Evolutionary conservation across 2,888 invertebrate species (phyloP).

Genomic region (Apomyelois bistriatella): DNA sequence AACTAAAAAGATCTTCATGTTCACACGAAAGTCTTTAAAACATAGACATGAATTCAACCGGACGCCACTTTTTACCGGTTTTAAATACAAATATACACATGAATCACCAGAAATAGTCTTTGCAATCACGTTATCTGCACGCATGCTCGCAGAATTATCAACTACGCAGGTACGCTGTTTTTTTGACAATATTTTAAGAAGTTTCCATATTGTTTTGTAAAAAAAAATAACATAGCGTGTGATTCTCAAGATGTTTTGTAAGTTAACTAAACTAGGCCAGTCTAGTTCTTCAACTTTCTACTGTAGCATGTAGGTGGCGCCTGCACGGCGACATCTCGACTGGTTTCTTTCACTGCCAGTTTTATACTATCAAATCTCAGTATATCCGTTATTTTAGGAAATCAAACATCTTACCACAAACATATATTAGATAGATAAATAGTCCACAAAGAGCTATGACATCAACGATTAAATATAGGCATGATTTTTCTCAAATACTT

Average conservation of each 20-base stretch:
- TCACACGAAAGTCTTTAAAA: too few species aligned
- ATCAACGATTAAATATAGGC: slow-evolving; percentile 34
- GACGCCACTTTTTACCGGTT: too few species aligned
- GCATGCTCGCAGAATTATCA: too few species aligned
- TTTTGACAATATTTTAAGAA: too few species aligned
- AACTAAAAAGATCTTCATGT: not conserved
- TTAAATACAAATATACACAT: too few species aligned
- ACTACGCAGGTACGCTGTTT: too few species aligned
- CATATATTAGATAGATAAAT: slow-evolving; percentile 26
- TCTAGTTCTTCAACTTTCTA: slow-evolving; percentile 77
- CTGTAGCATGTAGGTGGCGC: slow-evolving; percentile 57
- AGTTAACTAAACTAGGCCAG: slow-evolving; percentile 56
- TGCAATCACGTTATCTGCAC: too few species aligned
- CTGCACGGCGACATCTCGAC: slow-evolving; percentile 48
- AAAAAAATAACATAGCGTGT: slow-evolving; percentile 26
- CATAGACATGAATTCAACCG: too few species aligned
- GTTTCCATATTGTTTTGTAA: too few species aligned
- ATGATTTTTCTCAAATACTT: slow-evolving; percentile 36
- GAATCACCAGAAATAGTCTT: too few species aligned
- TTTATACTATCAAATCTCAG: slow-evolving; percentile 30
- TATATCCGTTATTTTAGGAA: slow-evolving; percentile 28
- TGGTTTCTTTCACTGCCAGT: slow-evolving; percentile 37
- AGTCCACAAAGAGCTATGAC: slow-evolving; percentile 37
- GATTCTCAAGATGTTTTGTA: slow-evolving; percentile 48
- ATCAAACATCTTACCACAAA: slow-evolving; percentile 21